phyloP scores from a whole-genome alignment of 1,140 invertebrate species.

The Homarus americanus region DNA sequence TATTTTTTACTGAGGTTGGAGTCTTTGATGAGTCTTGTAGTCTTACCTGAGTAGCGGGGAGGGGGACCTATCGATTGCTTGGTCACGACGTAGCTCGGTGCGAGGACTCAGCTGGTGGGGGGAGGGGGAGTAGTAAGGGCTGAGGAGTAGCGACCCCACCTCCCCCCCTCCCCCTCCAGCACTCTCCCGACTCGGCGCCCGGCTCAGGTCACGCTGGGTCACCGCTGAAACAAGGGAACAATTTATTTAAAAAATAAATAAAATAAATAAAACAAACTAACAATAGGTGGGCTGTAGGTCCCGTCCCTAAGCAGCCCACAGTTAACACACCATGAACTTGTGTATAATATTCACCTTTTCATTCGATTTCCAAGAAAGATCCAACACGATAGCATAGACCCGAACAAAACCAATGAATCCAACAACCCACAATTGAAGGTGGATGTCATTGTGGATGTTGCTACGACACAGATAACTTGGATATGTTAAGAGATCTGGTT shows the following conservation, averaged over 20 bases:
- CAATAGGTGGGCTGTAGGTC: background rate
- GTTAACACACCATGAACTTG: background rate
- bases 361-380: too few relatives aligned
- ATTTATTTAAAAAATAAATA: background rate
- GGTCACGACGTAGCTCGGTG: conserved; percentile 41
- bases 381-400: too few relatives aligned
- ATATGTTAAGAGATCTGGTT: too few relatives aligned
- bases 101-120: conserved; percentile 62
- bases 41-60: conserved; percentile 54
- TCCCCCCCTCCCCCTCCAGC: conserved; percentile 39
- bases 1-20: too few relatives aligned
- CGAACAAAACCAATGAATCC: too few relatives aligned
- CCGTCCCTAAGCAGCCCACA: background rate
- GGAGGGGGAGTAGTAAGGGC: conserved; percentile 53
- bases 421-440: too few relatives aligned
- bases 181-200: conserved; percentile 49
- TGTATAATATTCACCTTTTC: too few relatives aligned
- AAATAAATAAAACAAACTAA: background rate
- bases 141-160: conserved; percentile 28
- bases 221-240: background rate
- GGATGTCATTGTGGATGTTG: too few relatives aligned
- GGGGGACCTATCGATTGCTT: conserved; percentile 49
- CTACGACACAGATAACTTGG: too few relatives aligned
- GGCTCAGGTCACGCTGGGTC: conserved; percentile 54
- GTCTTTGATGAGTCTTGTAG: background rate